Conservation (phyloP, 2,797 vertebrate species). For the Microhierax caerulescens region DNA sequence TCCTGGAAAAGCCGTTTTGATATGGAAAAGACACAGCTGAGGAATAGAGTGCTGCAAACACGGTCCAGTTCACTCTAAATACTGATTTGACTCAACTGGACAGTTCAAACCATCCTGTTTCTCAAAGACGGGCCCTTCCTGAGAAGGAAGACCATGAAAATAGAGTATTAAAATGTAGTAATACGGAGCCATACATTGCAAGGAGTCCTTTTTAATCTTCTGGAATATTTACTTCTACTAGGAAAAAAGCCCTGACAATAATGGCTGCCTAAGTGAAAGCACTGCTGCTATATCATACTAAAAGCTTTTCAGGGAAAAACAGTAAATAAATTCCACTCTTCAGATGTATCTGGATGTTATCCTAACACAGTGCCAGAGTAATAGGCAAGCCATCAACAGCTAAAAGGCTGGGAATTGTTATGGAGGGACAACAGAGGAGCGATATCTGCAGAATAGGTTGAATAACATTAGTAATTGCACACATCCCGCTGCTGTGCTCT, state of each 20-base stretch:
- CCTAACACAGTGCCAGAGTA: conserved; percentile 47
- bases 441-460: conserved; percentile 21
- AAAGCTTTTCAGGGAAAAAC: conserved; percentile 72
- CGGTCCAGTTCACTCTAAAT: conserved; percentile 1
- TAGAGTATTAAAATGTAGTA: not conserved
- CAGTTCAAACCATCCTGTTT: not conserved
- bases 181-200: not conserved
- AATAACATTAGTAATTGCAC: conserved; percentile 12
- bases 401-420: conserved; percentile 65
- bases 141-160: not conserved
- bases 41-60: not conserved
- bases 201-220: conserved; percentile 31
- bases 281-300: conserved; percentile 57
- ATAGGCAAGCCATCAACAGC: conserved; percentile 61
- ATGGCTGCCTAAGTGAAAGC: conserved; percentile 35
- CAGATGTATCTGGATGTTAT: conserved; percentile 54
- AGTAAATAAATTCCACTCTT: conserved; percentile 71
- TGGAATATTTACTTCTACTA: conserved; percentile 60
- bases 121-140: not conserved
- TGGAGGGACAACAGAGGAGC: conserved; percentile 48
- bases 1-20: not conserved
- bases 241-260: conserved; percentile 2
- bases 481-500: not conserved
- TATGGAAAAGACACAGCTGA: not conserved
- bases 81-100: conserved; percentile 2